phyloP scores from a whole-genome alignment of 2,113 vertebrate species.

The Sus scrofa region T2T-Sscrofa CM000820.6:110269001-110269500 shows the following conservation, averaged over 20 bases:
- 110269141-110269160: neutral
- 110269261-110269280: neutral
- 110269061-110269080: too few relatives aligned
- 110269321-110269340: neutral
- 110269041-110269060: too few relatives aligned
- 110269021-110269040: too few relatives aligned
- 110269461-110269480: neutral
- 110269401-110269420: neutral
- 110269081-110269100: too few relatives aligned
- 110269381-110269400: neutral
- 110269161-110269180: neutral
- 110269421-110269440: slow-evolving; percentile 3
- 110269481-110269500: neutral
- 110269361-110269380: neutral
- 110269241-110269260: neutral
- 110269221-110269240: neutral
- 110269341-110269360: neutral
- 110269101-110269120: too few relatives aligned
- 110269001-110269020: too few relatives aligned
- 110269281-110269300: neutral
- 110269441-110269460: slow-evolving; percentile 5
- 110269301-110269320: neutral
- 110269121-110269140: slow-evolving; percentile 31
- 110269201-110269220: neutral
- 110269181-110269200: neutral